phyloP scores from a whole-genome alignment of 2,113 vertebrate species.

The Macquaria ambigua region DNA sequence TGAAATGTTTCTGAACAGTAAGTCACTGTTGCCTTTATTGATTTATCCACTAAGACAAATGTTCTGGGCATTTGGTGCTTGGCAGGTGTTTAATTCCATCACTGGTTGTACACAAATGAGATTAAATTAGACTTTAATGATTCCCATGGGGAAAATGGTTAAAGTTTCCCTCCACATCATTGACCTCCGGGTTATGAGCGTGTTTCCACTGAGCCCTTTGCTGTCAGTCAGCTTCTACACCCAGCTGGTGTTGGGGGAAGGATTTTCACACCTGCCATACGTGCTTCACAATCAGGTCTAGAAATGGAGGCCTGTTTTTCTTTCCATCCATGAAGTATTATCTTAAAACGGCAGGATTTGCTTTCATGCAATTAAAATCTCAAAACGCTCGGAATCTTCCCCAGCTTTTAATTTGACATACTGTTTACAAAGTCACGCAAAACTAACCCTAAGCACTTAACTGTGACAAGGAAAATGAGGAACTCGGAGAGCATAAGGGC shows the following conservation, averaged over 20 bases:
- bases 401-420: not conserved
- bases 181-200: constrained; percentile 49
- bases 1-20: constrained; percentile 13
- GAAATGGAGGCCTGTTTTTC: not conserved
- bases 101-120: constrained; percentile 53
- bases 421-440: constrained; percentile 17
- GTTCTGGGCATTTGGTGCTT: constrained; percentile 43
- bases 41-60: constrained; percentile 39
- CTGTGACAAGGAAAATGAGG: constrained; percentile 7
- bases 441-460: not conserved
- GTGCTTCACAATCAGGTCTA: not conserved
- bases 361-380: not conserved
- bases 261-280: constrained; percentile 32
- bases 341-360: not conserved
- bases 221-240: constrained; percentile 21
- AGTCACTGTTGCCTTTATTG: constrained; percentile 21
- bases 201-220: constrained; percentile 8
- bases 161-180: constrained; percentile 44
- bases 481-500: not conserved
- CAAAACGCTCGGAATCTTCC: not conserved
- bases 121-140: constrained; percentile 61
- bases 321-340: not conserved
- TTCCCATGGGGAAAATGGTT: constrained; percentile 35
- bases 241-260: constrained; percentile 27
- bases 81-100: constrained; percentile 63